Percentiles rank a stretch among this genome's conserved stretches.
phyloP scores from a whole-genome alignment of 2,888 invertebrate genomes.

The Pogonocherus hispidulus region DNA sequence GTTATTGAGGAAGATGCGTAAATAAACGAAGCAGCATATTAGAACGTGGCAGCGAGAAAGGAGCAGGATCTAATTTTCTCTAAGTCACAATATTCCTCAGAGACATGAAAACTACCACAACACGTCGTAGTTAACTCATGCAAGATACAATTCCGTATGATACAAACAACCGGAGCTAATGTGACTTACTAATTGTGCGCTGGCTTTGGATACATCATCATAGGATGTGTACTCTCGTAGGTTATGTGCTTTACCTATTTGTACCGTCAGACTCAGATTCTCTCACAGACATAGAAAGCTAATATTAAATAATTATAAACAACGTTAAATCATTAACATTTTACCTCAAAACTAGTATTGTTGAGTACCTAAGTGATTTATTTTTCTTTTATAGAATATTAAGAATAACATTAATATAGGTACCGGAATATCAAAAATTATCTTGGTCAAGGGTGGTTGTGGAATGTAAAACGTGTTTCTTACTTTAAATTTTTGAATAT shows the following conservation, averaged over 20 bases:
- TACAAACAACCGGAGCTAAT: constrained; percentile 57
- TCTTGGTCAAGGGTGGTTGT: too few relatives aligned
- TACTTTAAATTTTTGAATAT: too few relatives aligned
- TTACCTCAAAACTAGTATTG: too few relatives aligned
- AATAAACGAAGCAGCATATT: constrained; percentile 55
- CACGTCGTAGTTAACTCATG: constrained; percentile 61
- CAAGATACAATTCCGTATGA: constrained; percentile 60
- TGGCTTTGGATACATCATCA: constrained; percentile 55
- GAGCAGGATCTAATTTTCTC: constrained; percentile 61
- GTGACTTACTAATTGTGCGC: constrained; percentile 56
- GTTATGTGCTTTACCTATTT: constrained; percentile 18
- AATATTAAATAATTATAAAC: too few relatives aligned
- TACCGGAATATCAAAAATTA: too few relatives aligned
- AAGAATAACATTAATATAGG: too few relatives aligned
- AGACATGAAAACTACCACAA: constrained; percentile 58
- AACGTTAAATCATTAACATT: too few relatives aligned
- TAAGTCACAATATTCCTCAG: constrained; percentile 60
- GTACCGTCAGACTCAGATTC: not conserved
- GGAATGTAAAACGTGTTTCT: too few relatives aligned
- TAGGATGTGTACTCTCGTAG: constrained; percentile 37
- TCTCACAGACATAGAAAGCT: not conserved
- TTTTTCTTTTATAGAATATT: too few relatives aligned
- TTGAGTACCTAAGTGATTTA: too few relatives aligned
- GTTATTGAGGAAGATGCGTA: constrained; percentile 48
- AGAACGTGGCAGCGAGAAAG: constrained; percentile 54